Evolutionary conservation across 2,797 vertebrate species (phyloP).

Genomic region (Carduelis carduelis): DNA sequence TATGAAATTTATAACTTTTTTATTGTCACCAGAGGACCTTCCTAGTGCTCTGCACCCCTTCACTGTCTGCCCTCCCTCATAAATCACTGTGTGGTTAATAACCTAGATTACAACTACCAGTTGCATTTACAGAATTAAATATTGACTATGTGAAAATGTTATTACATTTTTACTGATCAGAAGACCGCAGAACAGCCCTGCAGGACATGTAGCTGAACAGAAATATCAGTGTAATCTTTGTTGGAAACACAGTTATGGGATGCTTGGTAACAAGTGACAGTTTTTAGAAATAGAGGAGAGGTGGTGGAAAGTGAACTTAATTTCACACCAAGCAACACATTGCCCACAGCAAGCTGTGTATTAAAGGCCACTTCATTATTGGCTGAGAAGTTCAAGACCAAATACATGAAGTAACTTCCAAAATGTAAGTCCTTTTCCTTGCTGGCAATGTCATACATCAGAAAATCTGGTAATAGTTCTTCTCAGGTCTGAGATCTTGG

Average conservation of each 20-base stretch:
- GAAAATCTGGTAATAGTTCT: not conserved
- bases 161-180: constrained; percentile 82
- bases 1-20: constrained; percentile 87
- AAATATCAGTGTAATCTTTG: constrained; percentile 79
- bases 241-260: constrained; percentile 68
- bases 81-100: constrained; percentile 88
- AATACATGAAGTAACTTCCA: not conserved
- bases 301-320: constrained; percentile 33
- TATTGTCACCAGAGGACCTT: constrained; percentile 84
- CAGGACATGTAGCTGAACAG: constrained; percentile 74
- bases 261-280: constrained; percentile 45
- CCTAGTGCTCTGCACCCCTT: constrained; percentile 67
- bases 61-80: constrained; percentile 77
- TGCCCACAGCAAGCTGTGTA: not conserved
- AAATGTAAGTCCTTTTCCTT: not conserved
- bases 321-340: constrained; percentile 28
- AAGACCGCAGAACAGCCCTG: constrained; percentile 72
- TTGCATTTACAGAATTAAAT: constrained; percentile 93
- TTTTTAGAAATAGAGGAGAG: constrained; percentile 24
- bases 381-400: not conserved
- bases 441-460: not conserved
- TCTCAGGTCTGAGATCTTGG: not conserved
- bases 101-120: constrained; percentile 83
- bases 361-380: constrained; percentile 11
- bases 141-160: constrained; percentile 87